phyloP scores from a whole-genome alignment of 2,888 invertebrate genomes.

The Drosophila lutescens region DNA sequence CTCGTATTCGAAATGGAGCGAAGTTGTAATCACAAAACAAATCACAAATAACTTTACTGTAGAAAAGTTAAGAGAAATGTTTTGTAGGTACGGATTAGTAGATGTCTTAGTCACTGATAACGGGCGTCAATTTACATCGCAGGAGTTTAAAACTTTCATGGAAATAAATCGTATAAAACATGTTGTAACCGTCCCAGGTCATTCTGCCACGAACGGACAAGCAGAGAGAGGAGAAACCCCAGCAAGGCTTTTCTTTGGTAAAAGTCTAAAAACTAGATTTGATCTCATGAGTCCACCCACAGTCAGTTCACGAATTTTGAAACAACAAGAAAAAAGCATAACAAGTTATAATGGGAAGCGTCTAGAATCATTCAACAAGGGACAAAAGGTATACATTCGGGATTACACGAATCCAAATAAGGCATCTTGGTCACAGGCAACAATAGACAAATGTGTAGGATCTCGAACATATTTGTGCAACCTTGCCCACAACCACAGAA shows the following conservation, averaged over 20 bases:
- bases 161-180: neutral
- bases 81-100: slow-evolving; percentile 40
- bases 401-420: too few species aligned
- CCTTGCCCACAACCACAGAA: too few species aligned
- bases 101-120: neutral
- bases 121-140: neutral
- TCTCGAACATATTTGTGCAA: too few species aligned
- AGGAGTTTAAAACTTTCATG: neutral
- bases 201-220: neutral
- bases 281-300: neutral
- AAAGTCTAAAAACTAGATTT: neutral
- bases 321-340: slow-evolving; percentile 1
- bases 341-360: neutral
- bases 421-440: too few species aligned
- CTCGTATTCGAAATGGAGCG: slow-evolving; percentile 1
- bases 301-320: neutral
- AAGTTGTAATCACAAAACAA: neutral
- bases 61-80: neutral
- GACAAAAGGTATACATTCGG: neutral
- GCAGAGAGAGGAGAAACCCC: neutral
- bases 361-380: neutral
- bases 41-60: neutral
- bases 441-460: too few species aligned
- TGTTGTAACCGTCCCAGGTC: neutral
- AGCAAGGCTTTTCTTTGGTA: neutral